Conservation (phyloP, 2,797 vertebrate species). For the Gymnodraco acuticeps region DNA sequence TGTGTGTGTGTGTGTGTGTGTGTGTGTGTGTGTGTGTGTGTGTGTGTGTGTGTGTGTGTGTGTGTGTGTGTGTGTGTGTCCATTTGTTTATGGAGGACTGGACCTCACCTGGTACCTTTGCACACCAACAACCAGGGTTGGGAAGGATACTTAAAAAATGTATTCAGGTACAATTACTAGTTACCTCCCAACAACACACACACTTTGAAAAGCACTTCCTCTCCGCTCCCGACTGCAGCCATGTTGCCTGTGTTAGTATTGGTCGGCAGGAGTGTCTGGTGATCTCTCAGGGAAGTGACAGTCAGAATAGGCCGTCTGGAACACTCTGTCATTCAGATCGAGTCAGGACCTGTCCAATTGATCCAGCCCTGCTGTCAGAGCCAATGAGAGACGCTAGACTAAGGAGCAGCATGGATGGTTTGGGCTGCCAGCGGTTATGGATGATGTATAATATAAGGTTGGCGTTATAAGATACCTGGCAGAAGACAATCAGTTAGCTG, state of each 20-base stretch:
- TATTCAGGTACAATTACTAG: too few species aligned
- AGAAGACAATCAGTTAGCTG: slow-evolving; percentile 47
- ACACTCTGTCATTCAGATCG: slow-evolving; percentile 76
- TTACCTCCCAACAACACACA: not conserved
- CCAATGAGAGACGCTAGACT: slow-evolving; percentile 76
- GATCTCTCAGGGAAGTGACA: slow-evolving; percentile 84
- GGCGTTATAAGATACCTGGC: slow-evolving; percentile 62
- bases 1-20: too few species aligned
- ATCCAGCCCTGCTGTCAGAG: slow-evolving; percentile 81
- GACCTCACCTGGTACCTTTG: slow-evolving; percentile 35
- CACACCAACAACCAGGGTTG: not conserved
- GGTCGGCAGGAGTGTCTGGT: slow-evolving; percentile 68
- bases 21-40: too few species aligned
- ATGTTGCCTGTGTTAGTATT: slow-evolving; percentile 76
- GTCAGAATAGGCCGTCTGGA: slow-evolving; percentile 75
- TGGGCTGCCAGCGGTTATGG: slow-evolving; percentile 67
- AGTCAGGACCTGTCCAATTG: slow-evolving; percentile 76
- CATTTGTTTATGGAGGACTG: slow-evolving; percentile 33
- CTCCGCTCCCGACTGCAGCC: slow-evolving; percentile 34
- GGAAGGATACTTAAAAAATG: too few species aligned
- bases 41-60: slow-evolving; percentile 15
- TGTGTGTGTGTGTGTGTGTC: slow-evolving; percentile 22
- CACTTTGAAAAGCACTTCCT: slow-evolving; percentile 8
- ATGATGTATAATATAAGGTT: slow-evolving; percentile 70
- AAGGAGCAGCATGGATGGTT: slow-evolving; percentile 66